Base-by-base conservation (phyloP, 2,888 invertebrate species). In the Malthinus seriepunctatus region DNA sequence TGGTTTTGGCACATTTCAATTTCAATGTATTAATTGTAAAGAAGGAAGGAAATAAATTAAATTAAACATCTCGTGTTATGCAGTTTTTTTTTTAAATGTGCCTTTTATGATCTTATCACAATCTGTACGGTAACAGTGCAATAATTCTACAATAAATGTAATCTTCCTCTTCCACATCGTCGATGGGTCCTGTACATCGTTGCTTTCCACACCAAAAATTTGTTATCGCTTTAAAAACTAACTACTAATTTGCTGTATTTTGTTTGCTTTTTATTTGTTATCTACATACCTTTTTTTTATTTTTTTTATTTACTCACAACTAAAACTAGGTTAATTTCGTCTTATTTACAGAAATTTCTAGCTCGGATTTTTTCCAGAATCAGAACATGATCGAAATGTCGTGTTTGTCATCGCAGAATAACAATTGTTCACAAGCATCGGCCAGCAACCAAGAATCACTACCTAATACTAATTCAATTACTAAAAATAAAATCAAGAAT, bases 301-400 rank as follows among this genome's bases (percentile, higher is more conserved):
- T 68, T 60, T 64, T 69, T 67, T 64, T 67, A 60, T 58, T 68
- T 70, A 75, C 74, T 75, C 71, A 71, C 76, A 71, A 78, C 78
- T 78, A 76, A 79, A 79, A 76, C 77, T 77, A 78, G 78, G 78
- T 73, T 76, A 76, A 74, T 76, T 77, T 76, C 76, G 69, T 78
- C 76, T 78, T 77, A 73, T 77, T 78, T 78, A 74, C 78, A 78
- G 79, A 78, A 76, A 75, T 75, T 77, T 78, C 78, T 79, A 78
- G 78, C 76, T 78, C 76, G 78, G 78, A 77, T 78, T 78, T 78
- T 79, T 78, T 79, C 78, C 78, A 79, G 79, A 80, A 78, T 75
- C 80, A 81, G 78, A 81, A 80, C 75, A 79, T 80, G 73, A 86
- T 87, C 71, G 88, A 88, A 80, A 86, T 88, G 83, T 86, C 88